These are phyloP conservation scores for Camponotus vicinus DNA, from an alignment of 1,140 invertebrate genomes.

Conservation along the genomic window DNA sequence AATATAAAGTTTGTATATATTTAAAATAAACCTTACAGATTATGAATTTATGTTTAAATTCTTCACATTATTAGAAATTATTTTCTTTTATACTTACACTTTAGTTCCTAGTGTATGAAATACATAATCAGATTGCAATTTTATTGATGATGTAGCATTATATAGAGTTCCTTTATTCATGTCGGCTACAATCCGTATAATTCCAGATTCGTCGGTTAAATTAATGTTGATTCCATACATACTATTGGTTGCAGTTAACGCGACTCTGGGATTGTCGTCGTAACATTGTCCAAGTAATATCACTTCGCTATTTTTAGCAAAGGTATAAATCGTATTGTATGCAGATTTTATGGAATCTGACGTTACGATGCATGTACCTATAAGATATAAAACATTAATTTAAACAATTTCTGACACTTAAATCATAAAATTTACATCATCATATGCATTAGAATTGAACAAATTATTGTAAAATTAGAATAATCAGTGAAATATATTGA, in stretches of 20 bases:
- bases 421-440: background rate
- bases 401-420: background rate
- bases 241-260: constrained; percentile 76
- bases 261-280: constrained; percentile 81
- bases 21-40: background rate
- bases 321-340: constrained; percentile 76
- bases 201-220: constrained; percentile 81
- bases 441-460: background rate
- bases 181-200: constrained; percentile 78
- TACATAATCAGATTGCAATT: constrained; percentile 76
- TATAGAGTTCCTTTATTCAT: constrained; percentile 76
- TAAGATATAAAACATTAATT: constrained; percentile 32
- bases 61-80: constrained; percentile 13
- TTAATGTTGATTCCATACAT: constrained; percentile 76
- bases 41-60: background rate
- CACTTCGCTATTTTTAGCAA: constrained; percentile 76
- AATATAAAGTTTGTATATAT: background rate
- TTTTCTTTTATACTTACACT: constrained; percentile 74
- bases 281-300: constrained; percentile 82
- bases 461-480: constrained; percentile 1
- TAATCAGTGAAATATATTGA: constrained; percentile 8
- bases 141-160: constrained; percentile 78
- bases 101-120: constrained; percentile 80
- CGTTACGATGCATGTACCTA: constrained; percentile 82
- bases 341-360: constrained; percentile 76